phyloP scores from a whole-genome alignment of 2,113 vertebrate genomes.

The Zonotrichia leucophrys region DNA sequence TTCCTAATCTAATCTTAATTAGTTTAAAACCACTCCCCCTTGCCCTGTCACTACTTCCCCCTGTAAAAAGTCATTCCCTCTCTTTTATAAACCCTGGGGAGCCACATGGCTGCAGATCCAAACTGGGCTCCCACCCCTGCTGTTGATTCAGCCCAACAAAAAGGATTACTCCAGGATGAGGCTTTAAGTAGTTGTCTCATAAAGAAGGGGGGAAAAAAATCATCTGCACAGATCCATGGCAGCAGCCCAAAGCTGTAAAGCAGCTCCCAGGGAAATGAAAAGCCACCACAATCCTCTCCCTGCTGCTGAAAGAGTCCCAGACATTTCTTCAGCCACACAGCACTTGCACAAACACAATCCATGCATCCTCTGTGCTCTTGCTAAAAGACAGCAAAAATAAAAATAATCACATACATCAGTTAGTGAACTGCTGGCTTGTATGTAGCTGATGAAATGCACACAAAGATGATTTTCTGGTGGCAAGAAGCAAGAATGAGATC shows the following conservation, averaged over 20 bases:
- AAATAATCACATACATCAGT: not conserved
- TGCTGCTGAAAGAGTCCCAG: not conserved
- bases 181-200: not conserved
- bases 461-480: not conserved
- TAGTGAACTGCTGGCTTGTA: not conserved
- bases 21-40: not conserved
- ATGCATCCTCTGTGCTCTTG: not conserved
- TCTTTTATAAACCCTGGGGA: not conserved
- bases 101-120: not conserved
- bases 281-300: not conserved
- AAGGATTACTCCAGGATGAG: not conserved
- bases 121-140: not conserved
- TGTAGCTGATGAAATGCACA: not conserved
- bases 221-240: not conserved
- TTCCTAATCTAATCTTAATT: not conserved
- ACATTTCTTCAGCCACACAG: not conserved
- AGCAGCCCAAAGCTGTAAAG: not conserved
- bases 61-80: accelerated
- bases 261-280: not conserved
- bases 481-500: constrained; percentile 36
- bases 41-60: not conserved
- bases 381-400: not conserved
- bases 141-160: not conserved
- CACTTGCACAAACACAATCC: not conserved
- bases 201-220: not conserved